These are phyloP conservation scores for Acanthosoma haemorrhoidale DNA, from an alignment of 2,888 invertebrate species.

Conservation along the genomic window DNA sequence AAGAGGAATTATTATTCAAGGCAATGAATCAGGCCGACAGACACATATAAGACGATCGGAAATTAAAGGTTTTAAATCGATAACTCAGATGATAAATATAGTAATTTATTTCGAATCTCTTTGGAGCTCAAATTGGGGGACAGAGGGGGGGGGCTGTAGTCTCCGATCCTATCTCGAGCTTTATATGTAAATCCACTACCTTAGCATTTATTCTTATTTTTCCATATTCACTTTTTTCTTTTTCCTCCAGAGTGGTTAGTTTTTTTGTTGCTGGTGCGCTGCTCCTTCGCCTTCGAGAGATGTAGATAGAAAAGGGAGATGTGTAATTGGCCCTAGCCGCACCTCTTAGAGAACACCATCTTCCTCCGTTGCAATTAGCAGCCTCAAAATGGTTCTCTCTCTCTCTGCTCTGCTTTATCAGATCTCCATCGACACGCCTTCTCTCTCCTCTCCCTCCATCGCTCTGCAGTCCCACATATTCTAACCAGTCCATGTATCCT, in stretches of 20 bases:
- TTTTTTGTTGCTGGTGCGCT: not conserved
- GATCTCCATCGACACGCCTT: conserved; percentile 23
- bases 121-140: not conserved
- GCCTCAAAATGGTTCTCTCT: not conserved
- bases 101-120: conserved; percentile 19
- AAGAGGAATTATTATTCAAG: conserved; percentile 18
- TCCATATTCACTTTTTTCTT: not conserved
- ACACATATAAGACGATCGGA: not conserved
- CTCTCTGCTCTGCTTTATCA: conserved; percentile 15
- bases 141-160: not conserved
- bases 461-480: not conserved
- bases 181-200: conserved; percentile 27
- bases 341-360: conserved; percentile 21
- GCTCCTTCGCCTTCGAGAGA: not conserved
- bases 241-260: not conserved
- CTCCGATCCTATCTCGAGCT: conserved; percentile 26
- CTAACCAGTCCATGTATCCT: not conserved
- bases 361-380: conserved; percentile 17
- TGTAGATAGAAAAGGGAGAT: conserved; percentile 25
- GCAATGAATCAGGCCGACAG: conserved; percentile 27
- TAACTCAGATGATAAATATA: conserved; percentile 29
- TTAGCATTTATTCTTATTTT: not conserved
- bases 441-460: conserved; percentile 2
- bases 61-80: conserved; percentile 28
- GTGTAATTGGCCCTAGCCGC: conserved; percentile 21